Percentiles rank a stretch among this genome's conserved stretches.
Conservation (phyloP, 2,113 vertebrate genomes). For the Brienomyrus brachyistius region DNA sequence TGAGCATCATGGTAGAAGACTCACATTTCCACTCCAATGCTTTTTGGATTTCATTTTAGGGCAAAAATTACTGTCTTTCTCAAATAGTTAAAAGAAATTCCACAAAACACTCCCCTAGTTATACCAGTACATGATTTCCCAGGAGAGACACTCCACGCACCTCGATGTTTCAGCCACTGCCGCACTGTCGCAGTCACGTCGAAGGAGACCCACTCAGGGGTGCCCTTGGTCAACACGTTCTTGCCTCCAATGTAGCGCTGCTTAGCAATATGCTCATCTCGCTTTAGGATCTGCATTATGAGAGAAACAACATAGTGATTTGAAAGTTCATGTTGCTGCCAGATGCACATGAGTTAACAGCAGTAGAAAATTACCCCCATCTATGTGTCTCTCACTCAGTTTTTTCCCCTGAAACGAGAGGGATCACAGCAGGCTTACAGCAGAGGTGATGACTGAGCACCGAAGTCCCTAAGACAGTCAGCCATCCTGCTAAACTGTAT, state of each 20-base stretch:
- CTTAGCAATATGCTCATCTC: conserved; percentile 81
- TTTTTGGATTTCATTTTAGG: not conserved
- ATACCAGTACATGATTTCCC: not conserved
- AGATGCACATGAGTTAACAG: not conserved
- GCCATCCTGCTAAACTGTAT: not conserved
- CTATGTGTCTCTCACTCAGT: not conserved
- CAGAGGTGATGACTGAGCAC: not conserved
- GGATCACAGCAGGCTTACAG: not conserved
- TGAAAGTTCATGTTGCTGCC: not conserved
- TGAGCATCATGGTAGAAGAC: not conserved
- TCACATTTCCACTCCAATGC: not conserved
- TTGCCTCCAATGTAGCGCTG: conserved; percentile 82
- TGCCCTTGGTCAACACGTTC: conserved; percentile 76
- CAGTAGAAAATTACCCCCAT: not conserved
- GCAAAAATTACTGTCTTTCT: not conserved
- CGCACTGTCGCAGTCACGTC: conserved; percentile 85
- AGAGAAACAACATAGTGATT: not conserved
- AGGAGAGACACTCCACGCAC: conserved; percentile 46
- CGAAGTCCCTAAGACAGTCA: not conserved
- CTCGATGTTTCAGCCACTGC: conserved; percentile 81
- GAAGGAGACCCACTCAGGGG: conserved; percentile 80
- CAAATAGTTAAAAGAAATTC: not conserved
- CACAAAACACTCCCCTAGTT: not conserved
- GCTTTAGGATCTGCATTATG: conserved; percentile 66
- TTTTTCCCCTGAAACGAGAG: not conserved